Base-by-base conservation (phyloP, 2,888 invertebrate species). In the Acholoe squamosa region DNA sequence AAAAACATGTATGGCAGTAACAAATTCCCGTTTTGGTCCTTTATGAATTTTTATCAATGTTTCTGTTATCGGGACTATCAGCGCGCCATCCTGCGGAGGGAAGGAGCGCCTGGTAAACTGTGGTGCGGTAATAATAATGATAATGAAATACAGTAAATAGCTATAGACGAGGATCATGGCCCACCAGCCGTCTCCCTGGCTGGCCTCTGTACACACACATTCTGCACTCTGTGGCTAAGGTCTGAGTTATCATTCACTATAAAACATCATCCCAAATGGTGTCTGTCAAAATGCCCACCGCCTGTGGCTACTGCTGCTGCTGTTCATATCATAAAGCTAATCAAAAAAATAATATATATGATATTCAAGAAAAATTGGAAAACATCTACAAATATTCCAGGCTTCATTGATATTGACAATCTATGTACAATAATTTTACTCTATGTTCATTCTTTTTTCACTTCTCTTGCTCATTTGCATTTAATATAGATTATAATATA, bases 141-240 rank as follows among this genome's bases (percentile, higher is more conserved):
- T 77, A 77, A 84, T 84, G 31, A 33, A 19, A 28, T 19, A 34
- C 19, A 31, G 34, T 34, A 25, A 16, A 34, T n/a, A 84, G 84
- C 84, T 43, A 43, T 1, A 31, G 25, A 84, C 84, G 14, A 52
- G 25, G 19, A 54, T 16, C 16, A 31, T n/a, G 56, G 31, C 16
- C 25, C 34, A 89, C 67, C 67, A 67, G 71, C 67, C 89, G 10
- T 19, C 34, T 33, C 33, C 34, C n/a, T 14, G 51, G 89, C 89
- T 89, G 84, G 80, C 90, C 90, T 80, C 90, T 54, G n/a, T 28
- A 56, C 33, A 43, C 76, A 80, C 90, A 90, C 90, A 90, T 80
- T 90, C 90, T 90, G 90, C 90, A 90, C 90, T 90, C 90, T 34
- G 77, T 90, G 90, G 90, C 90, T 89, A 89, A 89, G 43, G 25